Evolutionary conservation across 2,888 invertebrate genomes (phyloP), one percentile per base, ranked within the genome.

Genomic region (Taphrorychus bicolor): DNA sequence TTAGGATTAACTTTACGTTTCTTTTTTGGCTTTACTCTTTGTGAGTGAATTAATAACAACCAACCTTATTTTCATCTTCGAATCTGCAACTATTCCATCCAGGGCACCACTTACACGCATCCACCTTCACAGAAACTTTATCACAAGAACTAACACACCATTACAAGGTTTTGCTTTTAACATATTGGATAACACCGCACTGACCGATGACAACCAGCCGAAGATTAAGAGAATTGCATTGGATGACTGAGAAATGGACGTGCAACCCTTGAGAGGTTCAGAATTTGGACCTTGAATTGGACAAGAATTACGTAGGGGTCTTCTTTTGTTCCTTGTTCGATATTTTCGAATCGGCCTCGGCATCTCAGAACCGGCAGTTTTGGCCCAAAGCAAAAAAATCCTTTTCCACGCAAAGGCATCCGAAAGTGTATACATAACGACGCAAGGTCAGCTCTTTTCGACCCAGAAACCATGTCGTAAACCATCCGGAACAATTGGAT

Each of bases 231-330:
- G 59, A 42, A n/a, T n/a, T 66, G 54, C 41, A 40, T 42, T 18
- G 40, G 40, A 58, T 58, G 62, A 62, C 67, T 59, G 48, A 62
- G 67, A 67, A 58, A 49, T 42, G 56, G 74, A 74, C 76, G 75
- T 9, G 7, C 32, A 32, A 3, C 32, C 32, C 32, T 32, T 3
- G 32, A 32, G 32, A 32, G 3, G 3, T 3, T 32, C 9, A 32
- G 32, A 32, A 32, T 32, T 7, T 7, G 3, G 79, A 80, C 80
- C 79, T 78, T 76, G 77, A 79, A 63, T 18, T 5, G 42, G 32
- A 45, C 32, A 41, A 32, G 7, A 32, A n/a, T n/a, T n/a, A n/a
- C n/a, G n/a, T n/a, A n/a, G n/a, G n/a, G n/a, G n/a, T n/a, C n/a
- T n/a, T n/a, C n/a, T n/a, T n/a, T n/a, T n/a, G n/a, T n/a, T n/a